phyloP scores from a whole-genome alignment of 2,113 vertebrate species.

The Halcyon senegalensis region DNA sequence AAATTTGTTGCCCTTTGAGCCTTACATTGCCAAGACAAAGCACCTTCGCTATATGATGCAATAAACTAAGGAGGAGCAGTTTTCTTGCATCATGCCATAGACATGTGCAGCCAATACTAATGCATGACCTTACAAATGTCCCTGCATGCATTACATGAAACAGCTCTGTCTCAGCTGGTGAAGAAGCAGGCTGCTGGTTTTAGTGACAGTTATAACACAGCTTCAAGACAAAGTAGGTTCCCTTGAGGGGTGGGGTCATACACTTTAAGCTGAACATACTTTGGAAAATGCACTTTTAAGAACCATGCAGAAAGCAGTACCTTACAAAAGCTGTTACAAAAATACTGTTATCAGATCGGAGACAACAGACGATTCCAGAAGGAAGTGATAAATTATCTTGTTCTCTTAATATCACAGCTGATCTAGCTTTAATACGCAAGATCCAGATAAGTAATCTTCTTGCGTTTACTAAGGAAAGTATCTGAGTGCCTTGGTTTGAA shows the following conservation, averaged over 20 bases:
- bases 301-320: neutral
- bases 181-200: neutral
- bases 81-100: neutral
- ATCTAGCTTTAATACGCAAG: neutral
- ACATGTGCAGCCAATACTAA: neutral
- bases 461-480: neutral
- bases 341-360: neutral
- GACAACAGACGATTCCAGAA: neutral
- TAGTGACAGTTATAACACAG: neutral
- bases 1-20: neutral
- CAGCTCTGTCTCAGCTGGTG: neutral
- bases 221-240: neutral
- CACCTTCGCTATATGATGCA: conserved; percentile 5
- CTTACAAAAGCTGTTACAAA: accelerated
- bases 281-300: neutral
- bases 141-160: neutral
- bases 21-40: neutral
- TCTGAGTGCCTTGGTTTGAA: neutral
- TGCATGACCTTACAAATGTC: neutral
- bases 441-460: neutral
- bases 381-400: neutral
- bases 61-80: neutral
- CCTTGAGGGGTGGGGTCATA: neutral
- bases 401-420: neutral
- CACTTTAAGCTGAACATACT: neutral